Evolutionary conservation across 2,113 vertebrate genomes (phyloP), one percentile per base, ranked within the genome.

Genomic region (Dipodomys merriami): DNA sequence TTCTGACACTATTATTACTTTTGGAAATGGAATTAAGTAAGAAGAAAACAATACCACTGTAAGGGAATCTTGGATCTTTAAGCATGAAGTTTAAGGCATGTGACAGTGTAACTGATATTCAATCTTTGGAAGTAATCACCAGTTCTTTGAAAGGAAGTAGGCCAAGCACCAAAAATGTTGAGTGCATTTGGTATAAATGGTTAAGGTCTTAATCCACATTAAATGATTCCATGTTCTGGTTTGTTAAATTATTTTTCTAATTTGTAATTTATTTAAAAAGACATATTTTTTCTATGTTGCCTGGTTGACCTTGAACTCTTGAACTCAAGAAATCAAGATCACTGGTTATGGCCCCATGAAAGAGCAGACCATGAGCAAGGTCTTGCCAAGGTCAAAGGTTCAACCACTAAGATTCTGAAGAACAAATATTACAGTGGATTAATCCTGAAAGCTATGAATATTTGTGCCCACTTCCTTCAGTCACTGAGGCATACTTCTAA

Each of bases 11-110:
- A 23, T 60, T 78, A 60, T 11, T 49, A 72, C 69, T 82, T 96
- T 95, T 53, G 46, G 67, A 83, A 93, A 88, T 2, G 90, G 65
- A 91, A 82, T 92, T 71, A 76, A 93, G 25, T 72, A 93, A 83
- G 65, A 88, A 83, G 77, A 67, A 94, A 82, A 71, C 6, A 60
- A 10, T 62, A 8, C 46, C 67, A 46, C 6, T 12, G 13, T 0
- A 6, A 82, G 30, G 13, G 15, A 82, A 33, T 86, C 29, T 30
- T 87, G 23, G 80, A 39, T 88, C 60, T 33, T 81, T 74, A 78
- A 69, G 29, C 10, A 12, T 64, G 53, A 80, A 78, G 39, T 49
- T 76, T 79, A 83, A 68, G 23, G 29, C 7, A 29, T 44, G 18
- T 53, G 77, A 82, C 60, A 33, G 7, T n/a, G 0, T 79, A 80